These are phyloP conservation scores for Mionectes macconnelli DNA, from an alignment of 2,113 vertebrate species.

Conservation along the genomic window DNA sequence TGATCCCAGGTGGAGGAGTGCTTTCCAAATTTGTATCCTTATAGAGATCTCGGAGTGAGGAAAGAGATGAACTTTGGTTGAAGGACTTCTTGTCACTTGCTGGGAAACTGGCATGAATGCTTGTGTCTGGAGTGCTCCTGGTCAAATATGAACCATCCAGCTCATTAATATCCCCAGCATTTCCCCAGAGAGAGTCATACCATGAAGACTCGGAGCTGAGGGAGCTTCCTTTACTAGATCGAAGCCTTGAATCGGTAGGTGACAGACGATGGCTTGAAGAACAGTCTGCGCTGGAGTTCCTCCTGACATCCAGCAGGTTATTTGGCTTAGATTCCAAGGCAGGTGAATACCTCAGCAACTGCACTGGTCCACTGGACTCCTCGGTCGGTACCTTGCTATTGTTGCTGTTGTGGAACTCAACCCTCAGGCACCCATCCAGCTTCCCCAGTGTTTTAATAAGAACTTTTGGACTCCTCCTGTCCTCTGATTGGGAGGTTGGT, in stretches of 20 bases:
- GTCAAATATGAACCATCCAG: constrained; percentile 74
- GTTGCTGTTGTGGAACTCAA: constrained; percentile 88
- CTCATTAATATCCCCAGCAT: constrained; percentile 78
- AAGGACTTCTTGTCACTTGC: constrained; percentile 73
- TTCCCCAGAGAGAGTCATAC: constrained; percentile 94
- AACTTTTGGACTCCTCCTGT: constrained; percentile 88
- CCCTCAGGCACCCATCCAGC: constrained; percentile 86
- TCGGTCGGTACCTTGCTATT: constrained; percentile 63
- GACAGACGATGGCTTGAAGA: constrained; percentile 67
- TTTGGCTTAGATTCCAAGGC: constrained; percentile 73
- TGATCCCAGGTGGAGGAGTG: constrained; percentile 73
- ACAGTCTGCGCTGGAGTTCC: constrained; percentile 60
- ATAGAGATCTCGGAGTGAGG: constrained; percentile 83
- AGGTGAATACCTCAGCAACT: constrained; percentile 90
- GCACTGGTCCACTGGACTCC: constrained; percentile 81
- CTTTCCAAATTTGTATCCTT: constrained; percentile 76
- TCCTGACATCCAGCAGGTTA: constrained; percentile 60
- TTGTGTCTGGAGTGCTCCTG: constrained; percentile 69
- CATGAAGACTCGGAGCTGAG: constrained; percentile 93
- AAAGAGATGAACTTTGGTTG: constrained; percentile 79
- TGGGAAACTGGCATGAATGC: constrained; percentile 64
- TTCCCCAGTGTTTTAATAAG: constrained; percentile 90
- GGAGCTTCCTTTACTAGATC: constrained; percentile 92
- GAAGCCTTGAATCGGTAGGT: constrained; percentile 76
- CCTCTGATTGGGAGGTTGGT: constrained; percentile 68